These are phyloP conservation scores for Tanytarsus gracilentus DNA, from an alignment of 2,888 invertebrate genomes.

Conservation along the genomic window DNA sequence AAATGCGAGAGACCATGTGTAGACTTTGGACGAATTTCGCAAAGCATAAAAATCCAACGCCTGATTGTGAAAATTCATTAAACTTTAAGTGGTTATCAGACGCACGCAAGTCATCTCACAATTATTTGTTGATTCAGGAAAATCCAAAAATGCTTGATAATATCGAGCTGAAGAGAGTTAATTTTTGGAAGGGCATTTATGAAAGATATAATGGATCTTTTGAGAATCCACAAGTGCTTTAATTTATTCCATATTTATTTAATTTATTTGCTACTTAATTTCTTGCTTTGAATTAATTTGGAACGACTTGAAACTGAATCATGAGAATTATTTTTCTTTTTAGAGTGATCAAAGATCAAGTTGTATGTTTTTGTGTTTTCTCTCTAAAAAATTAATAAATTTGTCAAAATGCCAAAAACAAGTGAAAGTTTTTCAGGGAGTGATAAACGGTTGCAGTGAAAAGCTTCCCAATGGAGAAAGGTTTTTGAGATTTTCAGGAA, in stretches of 20 bases:
- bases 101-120: constrained; percentile 32
- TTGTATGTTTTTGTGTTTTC: too few species aligned
- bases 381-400: too few species aligned
- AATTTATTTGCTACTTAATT: too few species aligned
- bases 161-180: constrained; percentile 35
- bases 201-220: not conserved
- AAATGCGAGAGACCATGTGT: constrained; percentile 44
- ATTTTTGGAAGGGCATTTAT: constrained; percentile 2
- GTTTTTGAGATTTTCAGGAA: constrained; percentile 47
- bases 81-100: constrained; percentile 34
- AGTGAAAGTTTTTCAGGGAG: constrained; percentile 44
- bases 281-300: too few species aligned
- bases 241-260: too few species aligned
- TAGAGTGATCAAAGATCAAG: too few species aligned
- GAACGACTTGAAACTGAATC: too few species aligned
- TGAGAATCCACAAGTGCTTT: not conserved
- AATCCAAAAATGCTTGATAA: constrained; percentile 35
- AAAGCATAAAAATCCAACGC: constrained; percentile 44
- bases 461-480: constrained; percentile 40
- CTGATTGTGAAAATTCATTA: constrained; percentile 31
- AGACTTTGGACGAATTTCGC: constrained; percentile 58
- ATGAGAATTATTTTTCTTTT: too few species aligned
- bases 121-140: constrained; percentile 37
- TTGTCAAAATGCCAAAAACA: too few species aligned
- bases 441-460: constrained; percentile 43